Base-by-base conservation (phyloP, 2,113 vertebrate species). In the Bubo scandiacus region DNA sequence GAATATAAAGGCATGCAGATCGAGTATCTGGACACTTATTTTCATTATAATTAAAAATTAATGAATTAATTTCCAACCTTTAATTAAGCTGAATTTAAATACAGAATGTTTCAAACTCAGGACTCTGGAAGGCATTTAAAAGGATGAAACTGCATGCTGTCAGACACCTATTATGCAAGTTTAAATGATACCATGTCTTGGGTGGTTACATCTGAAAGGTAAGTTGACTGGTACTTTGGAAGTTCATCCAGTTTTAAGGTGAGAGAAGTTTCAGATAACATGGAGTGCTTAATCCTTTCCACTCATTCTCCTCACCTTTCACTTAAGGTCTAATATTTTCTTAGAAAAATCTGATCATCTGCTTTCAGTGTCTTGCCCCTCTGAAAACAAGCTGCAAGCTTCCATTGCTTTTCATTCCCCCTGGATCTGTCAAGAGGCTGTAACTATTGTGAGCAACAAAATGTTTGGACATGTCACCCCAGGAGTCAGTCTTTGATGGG, bases 51-150 rank as follows among this genome's bases (percentile, higher is more conserved):
- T 78, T 78, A 74, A 47, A 14, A 88, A 66, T 77, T 51, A 80
- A 74, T 82, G 18, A 86, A 82, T 92, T 72, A 21, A 65, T 91
- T 91, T 88, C 34, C 25, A 45, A 32, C 21, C 5, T 57, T 72
- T 92, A 92, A 88, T 92, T 92, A 91, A 43, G 16, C 36, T 77
- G 51, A 91, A 84, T 94, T 92, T 75, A 89, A 91, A 91, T 72
- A 61, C 10, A 94, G 45, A 25, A 80, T 0, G 0, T 86, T 89
- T 94, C 80, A 89, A 74, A 59, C 32, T 57, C 61, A 67, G 52
- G 52, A 30, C n/a, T 88, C n/a, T 66, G 59, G 71, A 81, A 93
- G 68, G 43, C 21, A 19, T 52, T 82, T 81, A 47, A 81, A 84
- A 80, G 32, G 14, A 67, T 55, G 25, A 84, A 94, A 38, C 40